Base-by-base conservation (phyloP, 2,113 vertebrate genomes). In the Rhinolophus ferrumequinum region DNA sequence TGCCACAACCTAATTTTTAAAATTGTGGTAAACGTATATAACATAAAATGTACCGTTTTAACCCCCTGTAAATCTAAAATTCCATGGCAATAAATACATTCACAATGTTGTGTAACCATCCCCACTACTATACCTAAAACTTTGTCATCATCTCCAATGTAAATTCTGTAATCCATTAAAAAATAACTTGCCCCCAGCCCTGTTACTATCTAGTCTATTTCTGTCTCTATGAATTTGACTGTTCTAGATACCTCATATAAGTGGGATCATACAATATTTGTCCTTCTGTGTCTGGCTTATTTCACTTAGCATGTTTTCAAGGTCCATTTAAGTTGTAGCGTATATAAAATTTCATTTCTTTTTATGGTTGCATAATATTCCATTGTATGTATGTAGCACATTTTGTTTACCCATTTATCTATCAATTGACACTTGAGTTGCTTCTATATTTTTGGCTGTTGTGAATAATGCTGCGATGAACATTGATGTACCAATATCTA, bases 231-330 rank as follows among this genome's bases (percentile, higher is more conserved):
- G 28, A 82, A 88, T 72, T 47, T 81, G 5, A 26, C 67, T 82
- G 38, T 75, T 50, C 35, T 67, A 75, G 24, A 15, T 82, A 58
- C 11, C 67, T 44, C 60, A n/a, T 41, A 41, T 50, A 92, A 75
- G 60, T 21, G 33, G 58, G 24, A 54, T 64, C 67, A 60, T 33
- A 72, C 22, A 82, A 13, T 82, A 76, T 92, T 66, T 88, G 58
- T 60, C 33, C 50, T 79, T 70, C n/a, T n/a, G 58, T 52, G 5
- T 88, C 89, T 92, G 66, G 56, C 38, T 73, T 58, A 67, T 81
- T 88, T 92, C 90, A 88, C 30, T 82, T 60, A 92, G 35, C 24
- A 28, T 44, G 64, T 83, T 88, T 88, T 82, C 26, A 95, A 75
- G 26, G 26, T 56, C 58, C 33, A n/a, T 66, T 52, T 38, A 92